phyloP scores from a whole-genome alignment of 2,113 vertebrate species.

The Tupaia tana region DNA sequence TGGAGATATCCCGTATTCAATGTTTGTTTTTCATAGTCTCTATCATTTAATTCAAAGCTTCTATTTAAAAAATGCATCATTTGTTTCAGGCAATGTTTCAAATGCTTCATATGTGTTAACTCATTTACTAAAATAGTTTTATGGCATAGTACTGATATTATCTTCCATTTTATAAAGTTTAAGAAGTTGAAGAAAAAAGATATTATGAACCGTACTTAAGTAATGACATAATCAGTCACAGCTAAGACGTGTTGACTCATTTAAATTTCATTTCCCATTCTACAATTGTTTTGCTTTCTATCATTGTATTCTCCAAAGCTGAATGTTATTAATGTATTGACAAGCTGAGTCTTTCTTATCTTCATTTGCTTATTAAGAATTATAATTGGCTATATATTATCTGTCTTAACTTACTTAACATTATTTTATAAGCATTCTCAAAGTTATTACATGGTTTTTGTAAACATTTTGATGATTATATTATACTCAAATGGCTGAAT shows the following conservation, averaged over 20 bases:
- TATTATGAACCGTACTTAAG: neutral
- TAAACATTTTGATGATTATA: constrained; percentile 22
- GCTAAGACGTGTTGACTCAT: neutral
- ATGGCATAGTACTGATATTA: neutral
- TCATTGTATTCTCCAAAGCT: neutral
- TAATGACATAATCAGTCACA: neutral
- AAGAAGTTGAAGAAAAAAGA: neutral
- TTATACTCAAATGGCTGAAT: neutral
- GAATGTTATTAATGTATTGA: neutral
- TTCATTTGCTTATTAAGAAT: neutral
- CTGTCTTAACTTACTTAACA: constrained; percentile 14
- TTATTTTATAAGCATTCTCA: constrained; percentile 17
- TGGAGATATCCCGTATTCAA: no score
- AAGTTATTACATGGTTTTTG: neutral
- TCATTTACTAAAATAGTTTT: neutral
- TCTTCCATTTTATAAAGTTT: neutral
- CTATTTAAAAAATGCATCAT: neutral
- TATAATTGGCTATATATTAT: neutral
- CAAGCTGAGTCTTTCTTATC: neutral
- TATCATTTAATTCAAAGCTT: neutral
- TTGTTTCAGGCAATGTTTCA: neutral
- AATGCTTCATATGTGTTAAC: neutral
- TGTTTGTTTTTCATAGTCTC: no score
- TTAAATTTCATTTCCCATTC: neutral
- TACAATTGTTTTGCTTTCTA: neutral